These are phyloP conservation scores for Mimachlamys varia DNA, from an alignment of 2,888 invertebrate species.

Conservation along the genomic window DNA sequence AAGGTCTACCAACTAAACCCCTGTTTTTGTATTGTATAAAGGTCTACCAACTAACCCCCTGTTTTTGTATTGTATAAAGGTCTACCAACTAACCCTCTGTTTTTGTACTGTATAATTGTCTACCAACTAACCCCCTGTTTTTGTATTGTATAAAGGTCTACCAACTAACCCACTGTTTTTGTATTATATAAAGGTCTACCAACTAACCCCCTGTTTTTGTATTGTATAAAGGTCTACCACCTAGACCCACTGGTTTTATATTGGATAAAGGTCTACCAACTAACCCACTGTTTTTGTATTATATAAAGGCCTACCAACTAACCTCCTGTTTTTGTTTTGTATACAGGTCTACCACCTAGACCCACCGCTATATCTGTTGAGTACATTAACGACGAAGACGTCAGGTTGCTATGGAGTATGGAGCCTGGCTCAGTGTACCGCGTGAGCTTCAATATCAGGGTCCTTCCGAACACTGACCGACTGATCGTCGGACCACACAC, in stretches of 20 bases:
- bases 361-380: not conserved
- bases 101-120: too few species aligned
- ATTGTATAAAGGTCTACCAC: not conserved
- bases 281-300: too few species aligned
- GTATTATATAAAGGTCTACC: too few species aligned
- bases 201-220: too few species aligned
- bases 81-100: not conserved
- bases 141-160: not conserved
- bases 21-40: not conserved
- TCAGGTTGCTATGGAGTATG: not conserved
- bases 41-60: not conserved
- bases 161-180: not conserved
- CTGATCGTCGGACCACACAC: not conserved
- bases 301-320: not conserved
- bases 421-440: not conserved
- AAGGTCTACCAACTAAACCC: not conserved
- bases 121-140: too few species aligned
- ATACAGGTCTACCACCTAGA: too few species aligned
- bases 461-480: not conserved
- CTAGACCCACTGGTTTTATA: not conserved
- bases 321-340: not conserved
- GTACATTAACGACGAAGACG: not conserved
- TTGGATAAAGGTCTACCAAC: too few species aligned
- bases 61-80: not conserved
- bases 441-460: not conserved